These are phyloP conservation scores for Ptilodon capucinus DNA, from an alignment of 2,888 invertebrate species.

Conservation along the genomic window DNA sequence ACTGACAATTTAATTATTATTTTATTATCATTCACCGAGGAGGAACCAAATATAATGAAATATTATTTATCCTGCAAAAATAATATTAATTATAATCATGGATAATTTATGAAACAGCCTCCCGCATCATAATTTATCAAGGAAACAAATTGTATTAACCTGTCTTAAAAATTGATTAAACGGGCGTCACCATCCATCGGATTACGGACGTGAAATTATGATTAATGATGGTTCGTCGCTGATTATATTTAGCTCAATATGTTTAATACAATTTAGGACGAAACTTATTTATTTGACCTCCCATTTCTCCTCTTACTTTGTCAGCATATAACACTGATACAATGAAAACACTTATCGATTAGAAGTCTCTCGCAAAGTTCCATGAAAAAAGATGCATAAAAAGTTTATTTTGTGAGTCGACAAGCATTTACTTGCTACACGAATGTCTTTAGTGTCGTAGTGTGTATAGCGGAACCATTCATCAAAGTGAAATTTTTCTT, in stretches of 20 bases:
- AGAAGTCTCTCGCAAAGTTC: slow-evolving; percentile 23
- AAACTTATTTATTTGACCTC: not conserved
- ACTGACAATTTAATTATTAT: too few relatives aligned
- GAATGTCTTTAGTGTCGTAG: slow-evolving; percentile 10
- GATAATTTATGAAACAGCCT: slow-evolving; percentile 6
- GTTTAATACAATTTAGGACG: not conserved
- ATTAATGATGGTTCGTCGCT: slow-evolving; percentile 37
- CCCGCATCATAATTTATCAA: slow-evolving; percentile 41
- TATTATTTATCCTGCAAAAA: too few relatives aligned
- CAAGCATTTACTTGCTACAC: slow-evolving; percentile 16
- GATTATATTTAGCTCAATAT: slow-evolving; percentile 11
- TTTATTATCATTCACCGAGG: too few relatives aligned
- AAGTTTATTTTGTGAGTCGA: slow-evolving; percentile 17
- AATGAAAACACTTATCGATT: slow-evolving; percentile 38
- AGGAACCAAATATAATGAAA: too few relatives aligned
- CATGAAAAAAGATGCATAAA: slow-evolving; percentile 21
- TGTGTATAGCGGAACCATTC: slow-evolving; percentile 14
- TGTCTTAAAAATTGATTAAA: slow-evolving; percentile 53
- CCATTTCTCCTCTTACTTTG: not conserved
- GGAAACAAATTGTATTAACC: slow-evolving; percentile 44
- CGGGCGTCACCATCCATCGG: slow-evolving; percentile 40
- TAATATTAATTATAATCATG: too few relatives aligned
- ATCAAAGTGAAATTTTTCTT: slow-evolving; percentile 20
- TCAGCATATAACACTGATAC: slow-evolving; percentile 20
- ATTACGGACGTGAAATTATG: slow-evolving; percentile 37